Evolutionary conservation across 2,113 vertebrate species (phyloP), one percentile per base, ranked within the genome.

Genomic region (Perca flavescens): DNA sequence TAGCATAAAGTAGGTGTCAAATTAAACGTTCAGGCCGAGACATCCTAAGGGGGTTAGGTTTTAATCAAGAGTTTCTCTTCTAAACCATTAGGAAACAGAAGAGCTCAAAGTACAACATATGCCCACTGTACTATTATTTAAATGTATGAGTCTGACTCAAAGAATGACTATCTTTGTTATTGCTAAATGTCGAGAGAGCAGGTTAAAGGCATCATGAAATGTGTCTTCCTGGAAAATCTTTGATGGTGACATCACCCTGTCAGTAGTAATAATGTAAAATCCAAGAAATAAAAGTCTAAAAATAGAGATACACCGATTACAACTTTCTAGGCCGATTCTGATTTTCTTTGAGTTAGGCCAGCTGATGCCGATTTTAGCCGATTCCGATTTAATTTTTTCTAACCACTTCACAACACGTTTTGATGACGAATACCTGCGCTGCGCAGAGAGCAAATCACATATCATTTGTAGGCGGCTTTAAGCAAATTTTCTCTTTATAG

Each of bases 11-110:
- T 67, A 49, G n/a, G 17, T 60, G 15, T 65, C 64, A 86, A 79
- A 84, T 76, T 61, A 56, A 69, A 84, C 85, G 74, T 68, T 79
- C 16, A 85, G 43, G 40, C 36, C 17, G 15, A 75, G n/a, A 69
- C 25, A 65, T 65, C 16, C 13, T 58, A 53, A 58, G 0, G 14
- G 63, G 6, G 5, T 49, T 28, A 2, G 5, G 36, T 85, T 83
- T 67, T 65, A 36, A 40, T 77, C 40, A 31, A 15, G 36, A 13
- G 62, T 65, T 80, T 62, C 4, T 28, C 15, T 22, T 62, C 31
- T 67, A 74, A 74, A 56, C 13, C 5, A 5, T 40, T 40, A 46
- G 12, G 58, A 67, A 49, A 49, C 13, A 3, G 21, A 66, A 5
- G 21, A 65, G 19, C 15, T 56, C 10, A 16, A 19, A 63, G 36